Evolutionary conservation across 2,797 vertebrate species (phyloP).

Genomic region (Brotogeris chrysoptera): DNA sequence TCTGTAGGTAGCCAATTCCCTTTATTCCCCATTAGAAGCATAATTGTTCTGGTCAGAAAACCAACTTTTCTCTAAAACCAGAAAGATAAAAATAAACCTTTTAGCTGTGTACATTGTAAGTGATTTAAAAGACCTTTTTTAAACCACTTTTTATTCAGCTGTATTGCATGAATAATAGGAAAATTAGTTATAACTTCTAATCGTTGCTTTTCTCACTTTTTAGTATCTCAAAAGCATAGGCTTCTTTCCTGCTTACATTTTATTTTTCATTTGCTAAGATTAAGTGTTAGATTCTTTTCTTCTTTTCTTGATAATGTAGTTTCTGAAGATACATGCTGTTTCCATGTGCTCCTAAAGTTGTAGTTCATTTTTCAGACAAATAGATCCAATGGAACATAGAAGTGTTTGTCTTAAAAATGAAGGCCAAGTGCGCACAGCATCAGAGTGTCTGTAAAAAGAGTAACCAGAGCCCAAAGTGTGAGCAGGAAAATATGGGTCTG

Average conservation of each 20-base stretch:
- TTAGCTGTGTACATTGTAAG: neutral
- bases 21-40: neutral
- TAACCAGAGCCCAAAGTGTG: neutral
- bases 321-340: neutral
- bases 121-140: neutral
- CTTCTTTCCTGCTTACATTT: neutral
- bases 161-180: neutral
- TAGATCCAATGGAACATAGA: neutral
- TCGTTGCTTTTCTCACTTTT: neutral
- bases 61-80: neutral
- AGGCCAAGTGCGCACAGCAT: neutral
- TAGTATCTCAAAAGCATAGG: neutral
- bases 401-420: neutral
- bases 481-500: neutral
- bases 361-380: neutral
- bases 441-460: neutral
- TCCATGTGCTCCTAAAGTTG: neutral
- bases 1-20: neutral
- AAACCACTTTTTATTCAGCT: neutral
- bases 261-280: neutral
- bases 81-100: slow-evolving; percentile 4
- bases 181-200: neutral
- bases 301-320: neutral
- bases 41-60: slow-evolving; percentile 11
- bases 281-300: neutral